These are phyloP conservation scores for Apaloderma vittatum DNA, from an alignment of 2,113 vertebrate genomes.

Conservation along the genomic window DNA sequence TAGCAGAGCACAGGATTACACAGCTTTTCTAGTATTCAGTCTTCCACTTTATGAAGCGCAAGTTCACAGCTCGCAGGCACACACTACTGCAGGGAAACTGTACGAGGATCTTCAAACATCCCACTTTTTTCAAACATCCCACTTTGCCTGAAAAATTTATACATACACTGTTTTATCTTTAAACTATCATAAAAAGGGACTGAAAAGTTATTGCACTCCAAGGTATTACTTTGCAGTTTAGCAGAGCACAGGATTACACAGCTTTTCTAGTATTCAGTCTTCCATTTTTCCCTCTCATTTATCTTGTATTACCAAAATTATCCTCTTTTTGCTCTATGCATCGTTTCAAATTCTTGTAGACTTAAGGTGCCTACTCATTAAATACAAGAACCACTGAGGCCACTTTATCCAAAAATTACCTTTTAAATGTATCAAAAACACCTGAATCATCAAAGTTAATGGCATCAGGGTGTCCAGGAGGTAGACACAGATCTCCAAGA, in stretches of 20 bases:
- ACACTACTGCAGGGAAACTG: neutral
- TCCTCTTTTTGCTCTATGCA: neutral
- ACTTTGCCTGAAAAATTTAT: neutral
- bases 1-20: neutral
- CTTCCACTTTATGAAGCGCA: neutral
- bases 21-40: neutral
- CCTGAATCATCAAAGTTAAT: constrained; percentile 99
- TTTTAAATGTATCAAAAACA: constrained; percentile 99
- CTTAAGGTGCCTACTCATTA: constrained; percentile 52
- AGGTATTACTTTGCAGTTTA: neutral
- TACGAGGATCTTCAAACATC: neutral
- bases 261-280: neutral
- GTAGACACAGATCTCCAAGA: constrained; percentile 95
- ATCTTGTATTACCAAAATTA: neutral
- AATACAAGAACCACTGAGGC: constrained; percentile 59
- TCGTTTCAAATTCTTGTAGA: constrained; percentile 11
- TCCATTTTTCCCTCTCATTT: neutral
- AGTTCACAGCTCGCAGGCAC: neutral
- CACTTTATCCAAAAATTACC: constrained; percentile 83
- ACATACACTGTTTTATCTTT: neutral
- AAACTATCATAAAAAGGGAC: neutral
- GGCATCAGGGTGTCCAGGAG: constrained; percentile 97
- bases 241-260: neutral
- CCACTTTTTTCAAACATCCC: too few relatives aligned
- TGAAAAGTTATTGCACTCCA: neutral